Evolutionary conservation across 2,113 vertebrate genomes (phyloP).

Genomic region (Brachyhypopomus occidentalis): DNA sequence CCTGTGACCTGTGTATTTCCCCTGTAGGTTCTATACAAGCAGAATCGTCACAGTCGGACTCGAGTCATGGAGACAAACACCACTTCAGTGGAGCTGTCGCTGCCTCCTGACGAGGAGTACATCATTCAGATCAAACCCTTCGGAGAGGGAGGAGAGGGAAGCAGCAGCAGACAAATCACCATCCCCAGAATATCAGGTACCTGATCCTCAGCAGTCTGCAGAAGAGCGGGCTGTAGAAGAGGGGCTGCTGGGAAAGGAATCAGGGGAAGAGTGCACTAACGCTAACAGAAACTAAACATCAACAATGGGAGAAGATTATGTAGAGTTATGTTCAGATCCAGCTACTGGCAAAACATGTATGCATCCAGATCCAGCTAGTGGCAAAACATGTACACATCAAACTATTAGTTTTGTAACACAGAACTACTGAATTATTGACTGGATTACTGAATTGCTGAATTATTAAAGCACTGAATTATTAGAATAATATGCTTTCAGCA

Average conservation of each 20-base stretch:
- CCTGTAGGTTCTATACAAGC: slow-evolving; percentile 89
- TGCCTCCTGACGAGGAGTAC: slow-evolving; percentile 92
- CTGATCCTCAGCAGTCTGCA: slow-evolving; percentile 20
- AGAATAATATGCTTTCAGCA: no score
- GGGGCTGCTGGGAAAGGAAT: no score
- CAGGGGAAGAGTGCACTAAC: no score
- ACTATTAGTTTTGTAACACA: not conserved
- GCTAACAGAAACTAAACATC: no score
- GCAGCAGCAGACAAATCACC: slow-evolving; percentile 91
- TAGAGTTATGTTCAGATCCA: not conserved
- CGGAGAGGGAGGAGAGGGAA: slow-evolving; percentile 95
- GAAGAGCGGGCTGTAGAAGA: no score
- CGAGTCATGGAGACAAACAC: slow-evolving; percentile 92
- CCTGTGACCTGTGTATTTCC: not conserved
- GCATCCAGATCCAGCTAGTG: not conserved
- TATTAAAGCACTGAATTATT: not conserved
- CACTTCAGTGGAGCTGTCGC: slow-evolving; percentile 90
- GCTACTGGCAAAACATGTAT: not conserved
- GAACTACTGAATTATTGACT: not conserved
- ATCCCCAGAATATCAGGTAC: slow-evolving; percentile 87
- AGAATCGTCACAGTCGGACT: slow-evolving; percentile 85
- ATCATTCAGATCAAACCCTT: slow-evolving; percentile 93
- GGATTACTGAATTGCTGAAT: no score
- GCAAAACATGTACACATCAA: not conserved
- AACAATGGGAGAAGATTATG: not conserved